Base-by-base conservation (phyloP, 2,797 vertebrate genomes). In the Rhinophrynus dorsalis region DNA sequence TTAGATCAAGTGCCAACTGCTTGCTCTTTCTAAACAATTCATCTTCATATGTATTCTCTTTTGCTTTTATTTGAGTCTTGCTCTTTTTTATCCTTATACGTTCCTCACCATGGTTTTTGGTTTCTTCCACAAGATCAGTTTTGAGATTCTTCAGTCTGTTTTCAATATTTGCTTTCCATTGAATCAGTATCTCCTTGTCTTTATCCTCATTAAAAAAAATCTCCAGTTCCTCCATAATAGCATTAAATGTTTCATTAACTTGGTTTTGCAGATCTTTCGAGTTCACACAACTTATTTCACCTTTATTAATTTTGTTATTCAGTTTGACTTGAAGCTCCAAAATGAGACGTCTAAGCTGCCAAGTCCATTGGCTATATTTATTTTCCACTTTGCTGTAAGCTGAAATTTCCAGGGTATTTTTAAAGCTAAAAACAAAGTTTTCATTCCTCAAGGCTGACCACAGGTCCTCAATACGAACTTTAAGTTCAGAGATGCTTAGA, bases 371-470 rank as follows among this genome's bases (percentile, higher is more conserved):
- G 0, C 77, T 79, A n/a, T 84, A 89, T 1, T 72, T 24, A 0
- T 6, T 72, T 58, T 91, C 91, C 40, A 92, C 74, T 61, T 74
- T 82, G 58, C 79, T 89, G 76, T 89, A 90, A 0, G 33, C 62
- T 12, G 81, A 67, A 1, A 90, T 81, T 57, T 92, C 88, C 6
- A 68, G 3, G 0, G 87, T 85, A 32, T 92, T 92, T 80, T 79
- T 92, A 62, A 91, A 93, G 40, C 81, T 90, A 48, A 91, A 92
- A 48, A 92, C 74, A 68, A 92, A 92, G 18, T 90, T 82, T 60
- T 92, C 88, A 0, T 86, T 87, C 54, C 89, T 42, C 15, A 92
- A 63, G 1, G 88, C 89, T 0, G 80, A 82, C 90, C 88, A 92
- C 27, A 92, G 62, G 59, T 91, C 78, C 1, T 59, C 0, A 3